Percentiles rank a stretch among this genome's conserved stretches.
Evolutionary conservation across 2,113 vertebrate species (phyloP).

Genomic region (Albula goreensis): DNA sequence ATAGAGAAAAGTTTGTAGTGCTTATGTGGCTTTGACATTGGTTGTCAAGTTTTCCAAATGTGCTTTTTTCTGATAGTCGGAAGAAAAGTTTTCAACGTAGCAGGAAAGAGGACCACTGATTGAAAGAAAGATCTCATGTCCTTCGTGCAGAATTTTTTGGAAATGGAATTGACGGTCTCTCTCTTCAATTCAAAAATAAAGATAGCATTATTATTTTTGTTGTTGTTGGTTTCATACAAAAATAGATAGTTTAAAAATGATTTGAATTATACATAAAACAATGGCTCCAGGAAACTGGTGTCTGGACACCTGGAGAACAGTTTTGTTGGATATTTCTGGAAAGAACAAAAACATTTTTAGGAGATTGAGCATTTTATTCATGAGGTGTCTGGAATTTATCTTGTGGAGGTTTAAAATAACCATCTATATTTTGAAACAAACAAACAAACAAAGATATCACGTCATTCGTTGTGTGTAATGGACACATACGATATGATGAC

Average conservation of each 20-base stretch:
- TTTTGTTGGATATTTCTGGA: not conserved
- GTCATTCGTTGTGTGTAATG: too few relatives aligned
- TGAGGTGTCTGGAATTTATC: too few relatives aligned
- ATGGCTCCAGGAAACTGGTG: not conserved
- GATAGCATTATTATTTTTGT: too few relatives aligned
- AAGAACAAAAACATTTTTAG: not conserved
- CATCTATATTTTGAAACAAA: too few relatives aligned
- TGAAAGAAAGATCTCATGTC: too few relatives aligned
- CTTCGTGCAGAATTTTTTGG: too few relatives aligned
- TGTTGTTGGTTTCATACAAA: not conserved
- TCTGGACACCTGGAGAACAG: not conserved
- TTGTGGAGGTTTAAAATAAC: too few relatives aligned
- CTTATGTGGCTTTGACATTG: conserved; percentile 44
- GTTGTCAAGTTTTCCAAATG: conserved; percentile 26
- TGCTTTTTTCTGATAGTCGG: not conserved
- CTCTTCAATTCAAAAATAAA: too few relatives aligned
- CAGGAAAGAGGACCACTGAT: too few relatives aligned
- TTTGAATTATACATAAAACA: not conserved
- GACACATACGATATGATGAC: too few relatives aligned
- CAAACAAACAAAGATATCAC: too few relatives aligned
- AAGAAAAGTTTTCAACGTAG: not conserved
- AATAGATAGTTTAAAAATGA: not conserved
- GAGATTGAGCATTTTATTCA: not conserved
- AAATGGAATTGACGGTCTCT: too few relatives aligned
- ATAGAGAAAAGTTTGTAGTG: conserved; percentile 45